Percentiles rank a stretch among this genome's conserved stretches.
Conservation (phyloP, 2,888 invertebrate species). For the Phaonia tiefii region DNA sequence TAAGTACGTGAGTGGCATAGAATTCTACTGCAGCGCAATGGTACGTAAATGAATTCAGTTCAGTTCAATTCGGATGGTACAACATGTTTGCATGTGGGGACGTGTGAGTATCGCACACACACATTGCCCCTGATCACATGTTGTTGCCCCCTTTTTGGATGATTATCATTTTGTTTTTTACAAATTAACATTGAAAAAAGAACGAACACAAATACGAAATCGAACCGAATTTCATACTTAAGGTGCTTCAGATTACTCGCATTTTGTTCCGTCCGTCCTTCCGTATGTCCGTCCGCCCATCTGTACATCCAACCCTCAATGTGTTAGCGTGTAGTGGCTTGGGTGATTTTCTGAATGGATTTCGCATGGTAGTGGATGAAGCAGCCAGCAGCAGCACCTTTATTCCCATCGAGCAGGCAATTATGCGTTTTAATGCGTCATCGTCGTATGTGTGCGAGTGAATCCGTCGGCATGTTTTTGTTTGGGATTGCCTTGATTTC, state of each 20-base stretch:
- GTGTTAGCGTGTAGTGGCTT: background rate
- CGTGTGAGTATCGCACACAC: conserved; percentile 1
- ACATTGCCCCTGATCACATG: conserved; percentile 1
- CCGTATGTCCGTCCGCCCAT: background rate
- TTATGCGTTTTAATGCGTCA: conserved; percentile 40
- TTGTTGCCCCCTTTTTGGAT: conserved; percentile 27
- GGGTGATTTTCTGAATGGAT: conserved; percentile 32
- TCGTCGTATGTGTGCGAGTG: conserved; percentile 12
- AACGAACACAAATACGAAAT: background rate
- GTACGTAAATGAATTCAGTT: conserved; percentile 34
- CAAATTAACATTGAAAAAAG: conserved; percentile 57
- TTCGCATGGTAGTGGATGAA: conserved; percentile 21
- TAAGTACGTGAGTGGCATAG: conserved; percentile 60
- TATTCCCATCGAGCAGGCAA: conserved; percentile 26
- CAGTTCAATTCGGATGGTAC: background rate
- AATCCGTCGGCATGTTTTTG: background rate
- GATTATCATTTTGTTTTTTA: conserved; percentile 56
- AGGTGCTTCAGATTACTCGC: background rate
- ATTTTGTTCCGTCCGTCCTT: background rate
- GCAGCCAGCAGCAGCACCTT: background rate
- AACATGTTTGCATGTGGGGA: background rate
- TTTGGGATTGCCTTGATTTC: conserved; percentile 53
- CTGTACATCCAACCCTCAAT: background rate
- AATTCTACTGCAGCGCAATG: conserved; percentile 24
- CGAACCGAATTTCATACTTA: conserved; percentile 9